Evolutionary conservation across 2,888 invertebrate genomes (phyloP), one percentile per base, ranked within the genome.

Genomic region (Phyllotreta cruciferae): DNA sequence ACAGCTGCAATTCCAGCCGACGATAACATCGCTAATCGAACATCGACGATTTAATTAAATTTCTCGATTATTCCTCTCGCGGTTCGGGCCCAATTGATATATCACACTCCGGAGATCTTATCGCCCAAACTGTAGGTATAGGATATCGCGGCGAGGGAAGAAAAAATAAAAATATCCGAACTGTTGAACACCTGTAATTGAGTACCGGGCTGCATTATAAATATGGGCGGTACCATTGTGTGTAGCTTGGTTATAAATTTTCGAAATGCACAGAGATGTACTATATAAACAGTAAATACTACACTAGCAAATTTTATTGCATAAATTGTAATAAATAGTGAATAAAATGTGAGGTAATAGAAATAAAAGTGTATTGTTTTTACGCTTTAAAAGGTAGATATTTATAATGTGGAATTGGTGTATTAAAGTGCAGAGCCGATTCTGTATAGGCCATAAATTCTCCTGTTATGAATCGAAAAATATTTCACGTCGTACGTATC

Each of bases 241-340:
- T 67, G 66, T 70, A 73, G 70, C 70, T 68, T 68, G 66, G 66
- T 69, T 64, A 73, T 73, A 74, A 74, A 73, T 72, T 70, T 60
- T 44, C 37, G 42, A 34, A 45, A 11, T 36, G 3, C 36, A 24
- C 60, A 56, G 60, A 35, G 37, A n/a, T 56, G 60, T 13, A 55
- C 39, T 34, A n/a, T n/a, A n/a, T n/a, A 24, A 49, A 24, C 24
- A 24, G 2, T 24, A 24, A 24, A 24, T 24, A 24, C 24, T 24
- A 24, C 24, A 24, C 24, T 24, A 24, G 4, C 24, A 9, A 10
- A 14, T 39, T 9, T 10, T 39, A 13, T 35, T 39, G 36, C 35
- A 9, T 10, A 34, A 35, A 35, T 37, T 53, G 34, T 14, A 49
- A 14, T 49, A 8, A 14, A 14, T 49, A 13, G 24, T 49, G 6